These are phyloP conservation scores for Entomobrya proxima DNA, from an alignment of 2,888 invertebrate genomes.

Conservation along the genomic window DNA sequence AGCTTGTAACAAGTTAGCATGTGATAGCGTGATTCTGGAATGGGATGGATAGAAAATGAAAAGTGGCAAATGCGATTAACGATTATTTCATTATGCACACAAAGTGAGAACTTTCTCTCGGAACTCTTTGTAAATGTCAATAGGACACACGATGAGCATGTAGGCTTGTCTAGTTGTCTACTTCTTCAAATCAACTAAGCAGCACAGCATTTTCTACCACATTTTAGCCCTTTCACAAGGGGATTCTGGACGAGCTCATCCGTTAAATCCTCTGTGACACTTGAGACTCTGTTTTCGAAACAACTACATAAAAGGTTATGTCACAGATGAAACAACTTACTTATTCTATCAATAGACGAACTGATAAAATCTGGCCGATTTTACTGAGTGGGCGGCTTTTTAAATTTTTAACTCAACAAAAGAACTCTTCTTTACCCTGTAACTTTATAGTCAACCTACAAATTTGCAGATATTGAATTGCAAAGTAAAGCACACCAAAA, in stretches of 20 bases:
- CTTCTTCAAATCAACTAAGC: not conserved
- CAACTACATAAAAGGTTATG: not conserved
- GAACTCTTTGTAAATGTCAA: not conserved
- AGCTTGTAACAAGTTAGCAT: not conserved
- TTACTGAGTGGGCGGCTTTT: not conserved
- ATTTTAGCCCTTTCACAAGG: not conserved
- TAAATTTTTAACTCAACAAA: too few relatives aligned
- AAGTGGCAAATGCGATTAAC: not conserved
- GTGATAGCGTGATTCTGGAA: not conserved
- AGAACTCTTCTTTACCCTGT: too few relatives aligned
- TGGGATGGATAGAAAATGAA: not conserved
- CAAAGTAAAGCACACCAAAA: too few relatives aligned
- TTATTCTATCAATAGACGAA: conserved; percentile 1
- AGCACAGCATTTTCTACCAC: not conserved
- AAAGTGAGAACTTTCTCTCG: not conserved
- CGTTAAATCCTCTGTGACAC: not conserved
- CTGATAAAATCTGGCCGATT: not conserved
- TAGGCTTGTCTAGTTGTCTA: too few relatives aligned
- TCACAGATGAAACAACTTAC: not conserved
- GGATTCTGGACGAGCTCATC: not conserved
- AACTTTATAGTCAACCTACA: too few relatives aligned
- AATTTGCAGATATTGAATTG: not conserved
- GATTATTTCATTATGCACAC: not conserved
- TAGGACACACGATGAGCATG: not conserved
- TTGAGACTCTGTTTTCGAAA: not conserved